Percentiles rank a stretch among this genome's conserved stretches.
Evolutionary conservation across 2,797 vertebrate genomes (phyloP).

Genomic region (Clarias platycephalus): DNA sequence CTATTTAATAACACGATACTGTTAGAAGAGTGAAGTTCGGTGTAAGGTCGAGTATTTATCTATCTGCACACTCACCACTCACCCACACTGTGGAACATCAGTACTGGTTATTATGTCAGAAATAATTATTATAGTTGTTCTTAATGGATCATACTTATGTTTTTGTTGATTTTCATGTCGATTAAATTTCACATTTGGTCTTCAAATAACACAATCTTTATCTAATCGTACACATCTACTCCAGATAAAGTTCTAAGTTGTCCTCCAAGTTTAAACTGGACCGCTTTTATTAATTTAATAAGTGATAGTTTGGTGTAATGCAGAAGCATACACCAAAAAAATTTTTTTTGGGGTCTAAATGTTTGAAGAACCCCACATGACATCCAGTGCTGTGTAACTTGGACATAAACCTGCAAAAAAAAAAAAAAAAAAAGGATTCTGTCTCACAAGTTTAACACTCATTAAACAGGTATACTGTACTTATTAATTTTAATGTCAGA

Average conservation of each 20-base stretch:
- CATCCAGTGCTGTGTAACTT: background rate
- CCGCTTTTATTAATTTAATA: too few relatives aligned
- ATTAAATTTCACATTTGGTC: background rate
- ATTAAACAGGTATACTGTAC: background rate
- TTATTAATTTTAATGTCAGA: background rate
- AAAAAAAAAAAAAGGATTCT: background rate
- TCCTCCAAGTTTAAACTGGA: background rate
- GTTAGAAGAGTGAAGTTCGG: background rate
- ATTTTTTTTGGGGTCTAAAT: background rate
- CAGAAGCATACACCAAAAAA: too few relatives aligned
- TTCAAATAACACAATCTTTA: background rate
- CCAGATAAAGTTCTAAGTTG: too few relatives aligned
- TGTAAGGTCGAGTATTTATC: slow-evolving; percentile 4
- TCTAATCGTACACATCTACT: background rate
- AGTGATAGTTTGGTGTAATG: background rate
- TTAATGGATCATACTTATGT: slow-evolving; percentile 25
- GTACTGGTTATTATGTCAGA: background rate
- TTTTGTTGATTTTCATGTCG: slow-evolving; percentile 16
- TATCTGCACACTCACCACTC: slow-evolving; percentile 1
- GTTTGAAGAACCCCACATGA: background rate
- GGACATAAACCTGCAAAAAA: too few relatives aligned
- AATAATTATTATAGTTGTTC: slow-evolving; percentile 1
- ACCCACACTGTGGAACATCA: slow-evolving; percentile 2
- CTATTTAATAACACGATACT: background rate
- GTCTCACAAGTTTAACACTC: background rate